Evolutionary conservation across 2,888 invertebrate species (phyloP), one percentile per base, ranked within the genome.

Genomic region (Colletes collaris): DNA sequence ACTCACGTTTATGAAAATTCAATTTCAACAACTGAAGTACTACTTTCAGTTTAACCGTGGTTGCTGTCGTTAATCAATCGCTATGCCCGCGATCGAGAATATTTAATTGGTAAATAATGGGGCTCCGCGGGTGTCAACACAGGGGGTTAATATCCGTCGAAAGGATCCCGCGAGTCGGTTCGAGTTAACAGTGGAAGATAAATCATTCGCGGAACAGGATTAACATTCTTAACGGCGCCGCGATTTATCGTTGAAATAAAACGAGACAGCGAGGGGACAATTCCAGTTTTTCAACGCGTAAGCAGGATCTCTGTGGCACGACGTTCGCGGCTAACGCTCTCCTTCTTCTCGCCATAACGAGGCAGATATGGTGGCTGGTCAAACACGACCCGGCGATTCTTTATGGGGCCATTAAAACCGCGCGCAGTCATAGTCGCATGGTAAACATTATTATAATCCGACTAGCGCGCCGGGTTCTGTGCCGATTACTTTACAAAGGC

Each of bases 401-500:
- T 90, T 90, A 90, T 86, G 89, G 82, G 84, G 87, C 89, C 85
- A 87, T 91, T 90, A 90, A 90, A 87, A 71, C 68, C 82, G 78
- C 75, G 77, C 67, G 66, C 73, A 88, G 85, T 87, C 85, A 87
- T 86, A 86, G 89, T 88, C 85, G 82, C 85, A 86, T 85, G 80
- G 87, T 85, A 88, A 91, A 90, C 88, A 89, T 90, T 88, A 90
- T 90, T 88, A 88, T 89, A 90, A 90, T 90, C 87, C 81, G 85
- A 83, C 82, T 79, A 85, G 86, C 76, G 78, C 71, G 76, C 80
- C 73, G 13, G 27, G 70, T 76, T 68, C 64, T 73, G 80, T 81
- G 83, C 70, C 84, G 85, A 88, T 89, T 86, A 86, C 84, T 84
- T 85, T 87, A 82, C 87, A 85, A 85, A 86, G 72, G 83, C 79